Percentiles rank a stretch among this genome's conserved stretches.
These are phyloP conservation scores for Corydoras sp. DNA, from an alignment of 2,113 vertebrate genomes.

Conservation along the genomic window DNA sequence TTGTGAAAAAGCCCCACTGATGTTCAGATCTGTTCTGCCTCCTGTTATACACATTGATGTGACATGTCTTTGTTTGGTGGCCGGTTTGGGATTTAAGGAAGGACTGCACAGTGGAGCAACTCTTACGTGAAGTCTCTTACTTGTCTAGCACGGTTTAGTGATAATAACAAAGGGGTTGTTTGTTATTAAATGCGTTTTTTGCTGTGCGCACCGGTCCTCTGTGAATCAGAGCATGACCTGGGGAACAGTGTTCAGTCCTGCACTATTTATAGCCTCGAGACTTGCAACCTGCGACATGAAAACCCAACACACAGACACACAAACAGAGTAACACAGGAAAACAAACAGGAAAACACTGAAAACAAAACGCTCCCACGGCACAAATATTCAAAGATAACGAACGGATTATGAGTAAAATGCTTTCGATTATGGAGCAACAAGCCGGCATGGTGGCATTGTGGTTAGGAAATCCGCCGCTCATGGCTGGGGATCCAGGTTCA, in stretches of 20 bases:
- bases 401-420: too few species aligned
- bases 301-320: constrained; percentile 19
- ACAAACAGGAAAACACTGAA: neutral
- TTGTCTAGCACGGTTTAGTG: too few species aligned
- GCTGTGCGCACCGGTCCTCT: constrained; percentile 48
- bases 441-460: too few species aligned
- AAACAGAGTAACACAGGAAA: constrained; percentile 37
- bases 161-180: too few species aligned
- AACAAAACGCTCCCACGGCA: too few species aligned
- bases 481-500: too few species aligned
- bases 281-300: constrained; percentile 46
- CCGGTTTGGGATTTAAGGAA: neutral
- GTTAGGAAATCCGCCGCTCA: too few species aligned
- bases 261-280: constrained; percentile 62
- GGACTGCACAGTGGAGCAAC: neutral
- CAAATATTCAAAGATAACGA: too few species aligned
- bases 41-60: neutral
- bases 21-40: neutral
- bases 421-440: too few species aligned
- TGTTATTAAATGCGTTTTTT: constrained; percentile 39
- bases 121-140: neutral
- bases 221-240: constrained; percentile 37
- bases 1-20: neutral
- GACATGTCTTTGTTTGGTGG: neutral
- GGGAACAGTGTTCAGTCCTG: constrained; percentile 51